These are phyloP conservation scores for Leucopsar rothschildi DNA, from an alignment of 2,113 vertebrate genomes.

Conservation along the genomic window DNA sequence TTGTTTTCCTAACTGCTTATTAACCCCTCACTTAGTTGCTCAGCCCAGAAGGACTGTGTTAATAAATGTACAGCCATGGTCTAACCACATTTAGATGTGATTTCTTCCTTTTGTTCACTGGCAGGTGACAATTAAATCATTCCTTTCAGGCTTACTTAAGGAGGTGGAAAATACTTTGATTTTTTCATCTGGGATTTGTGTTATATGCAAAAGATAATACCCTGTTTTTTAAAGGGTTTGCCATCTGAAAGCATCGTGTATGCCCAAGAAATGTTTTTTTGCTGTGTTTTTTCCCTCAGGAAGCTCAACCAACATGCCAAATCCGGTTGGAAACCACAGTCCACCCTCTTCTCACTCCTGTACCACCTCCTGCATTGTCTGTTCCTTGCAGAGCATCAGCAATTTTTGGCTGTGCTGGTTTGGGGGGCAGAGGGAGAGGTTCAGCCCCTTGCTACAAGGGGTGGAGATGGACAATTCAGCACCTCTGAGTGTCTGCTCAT, in stretches of 20 bases:
- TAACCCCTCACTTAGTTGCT: neutral
- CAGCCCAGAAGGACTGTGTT: neutral
- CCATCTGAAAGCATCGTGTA: conserved; percentile 5
- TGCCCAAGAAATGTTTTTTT: conserved; percentile 24
- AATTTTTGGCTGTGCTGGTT: accelerated
- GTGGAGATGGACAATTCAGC: neutral
- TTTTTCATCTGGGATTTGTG: conserved; percentile 39
- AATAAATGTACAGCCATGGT: neutral
- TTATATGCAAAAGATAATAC: neutral
- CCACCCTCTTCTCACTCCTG: neutral
- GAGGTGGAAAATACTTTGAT: neutral
- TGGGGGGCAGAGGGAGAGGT: neutral
- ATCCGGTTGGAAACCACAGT: neutral
- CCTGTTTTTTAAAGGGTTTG: conserved; percentile 27
- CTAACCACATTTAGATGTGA: neutral
- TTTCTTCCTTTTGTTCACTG: neutral
- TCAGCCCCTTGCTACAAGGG: neutral
- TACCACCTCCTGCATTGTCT: neutral
- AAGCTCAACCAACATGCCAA: neutral
- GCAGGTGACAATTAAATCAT: neutral
- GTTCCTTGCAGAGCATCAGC: accelerated
- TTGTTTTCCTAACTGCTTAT: neutral
- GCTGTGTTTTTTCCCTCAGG: neutral
- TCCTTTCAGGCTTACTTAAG: neutral
- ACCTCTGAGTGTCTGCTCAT: neutral